Conservation (phyloP, 2,888 invertebrate species). For the Antitype chi region DNA sequence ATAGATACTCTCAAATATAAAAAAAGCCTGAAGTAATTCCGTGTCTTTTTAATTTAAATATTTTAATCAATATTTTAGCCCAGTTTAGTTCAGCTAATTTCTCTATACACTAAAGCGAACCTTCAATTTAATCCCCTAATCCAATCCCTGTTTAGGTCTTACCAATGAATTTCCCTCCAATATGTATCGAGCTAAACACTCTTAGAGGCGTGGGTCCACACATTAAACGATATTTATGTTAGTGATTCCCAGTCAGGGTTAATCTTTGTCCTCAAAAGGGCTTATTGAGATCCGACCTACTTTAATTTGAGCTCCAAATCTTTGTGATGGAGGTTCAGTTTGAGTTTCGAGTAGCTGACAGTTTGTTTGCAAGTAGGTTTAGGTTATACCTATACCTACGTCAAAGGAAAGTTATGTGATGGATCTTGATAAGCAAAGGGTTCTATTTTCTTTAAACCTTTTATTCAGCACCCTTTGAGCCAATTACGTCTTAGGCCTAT, state of each 20-base stretch:
- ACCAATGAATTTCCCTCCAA: constrained; percentile 31
- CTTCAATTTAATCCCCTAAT: neutral
- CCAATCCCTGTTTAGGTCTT: constrained; percentile 26
- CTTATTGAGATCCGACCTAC: constrained; percentile 60
- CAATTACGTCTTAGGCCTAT: too few relatives aligned
- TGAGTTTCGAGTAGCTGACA: constrained; percentile 49
- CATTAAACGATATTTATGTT: constrained; percentile 57
- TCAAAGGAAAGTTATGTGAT: constrained; percentile 27
- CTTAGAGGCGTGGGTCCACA: constrained; percentile 5
- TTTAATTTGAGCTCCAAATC: constrained; percentile 59
- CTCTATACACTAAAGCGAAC: neutral
- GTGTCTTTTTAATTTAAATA: too few relatives aligned
- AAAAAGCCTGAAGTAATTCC: too few relatives aligned
- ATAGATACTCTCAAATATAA: too few relatives aligned
- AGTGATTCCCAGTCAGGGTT: constrained; percentile 52
- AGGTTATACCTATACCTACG: neutral
- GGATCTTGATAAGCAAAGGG: neutral
- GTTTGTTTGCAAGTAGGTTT: constrained; percentile 44
- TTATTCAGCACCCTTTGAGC: neutral
- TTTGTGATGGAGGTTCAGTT: constrained; percentile 54
- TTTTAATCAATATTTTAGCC: neutral
- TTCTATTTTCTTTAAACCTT: neutral
- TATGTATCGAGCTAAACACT: constrained; percentile 31
- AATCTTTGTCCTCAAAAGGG: constrained; percentile 64
- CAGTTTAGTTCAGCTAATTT: neutral